These are phyloP conservation scores for Corythaixoides concolor DNA, from an alignment of 2,113 vertebrate species.

Conservation along the genomic window DNA sequence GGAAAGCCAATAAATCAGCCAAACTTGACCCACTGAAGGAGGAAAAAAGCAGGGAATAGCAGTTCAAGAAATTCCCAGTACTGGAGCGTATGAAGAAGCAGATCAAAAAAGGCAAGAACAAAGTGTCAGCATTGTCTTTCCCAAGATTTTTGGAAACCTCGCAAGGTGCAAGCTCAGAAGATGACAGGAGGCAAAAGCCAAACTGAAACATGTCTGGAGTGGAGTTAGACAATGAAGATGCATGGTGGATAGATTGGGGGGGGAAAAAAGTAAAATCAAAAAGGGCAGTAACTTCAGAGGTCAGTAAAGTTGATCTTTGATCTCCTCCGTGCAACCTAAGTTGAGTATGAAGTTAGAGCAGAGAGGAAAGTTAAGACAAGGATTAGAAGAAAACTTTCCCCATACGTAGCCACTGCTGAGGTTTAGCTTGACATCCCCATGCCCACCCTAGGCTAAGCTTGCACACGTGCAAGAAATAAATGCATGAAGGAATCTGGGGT, in stretches of 20 bases:
- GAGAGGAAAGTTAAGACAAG: not conserved
- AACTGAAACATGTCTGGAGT: not conserved
- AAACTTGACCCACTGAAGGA: not conserved
- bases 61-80: not conserved
- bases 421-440: not conserved
- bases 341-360: not conserved
- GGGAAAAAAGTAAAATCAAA: not conserved
- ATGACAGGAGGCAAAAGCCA: not conserved
- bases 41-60: not conserved
- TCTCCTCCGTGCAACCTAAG: not conserved
- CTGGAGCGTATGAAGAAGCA: too few species aligned
- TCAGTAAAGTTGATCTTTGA: not conserved
- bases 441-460: not conserved
- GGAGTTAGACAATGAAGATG: not conserved
- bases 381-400: not conserved
- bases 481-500: fast-evolving
- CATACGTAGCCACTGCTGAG: not conserved
- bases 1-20: not conserved
- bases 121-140: not conserved
- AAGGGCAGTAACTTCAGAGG: not conserved
- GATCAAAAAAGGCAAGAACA: not conserved
- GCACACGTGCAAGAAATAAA: not conserved
- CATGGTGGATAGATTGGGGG: not conserved
- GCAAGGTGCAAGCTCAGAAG: not conserved
- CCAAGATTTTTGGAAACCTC: not conserved